Evolutionary conservation across 2,888 invertebrate species (phyloP), one percentile per base, ranked within the genome.

Genomic region (Bursaphelenchus okinawaensis): DNA sequence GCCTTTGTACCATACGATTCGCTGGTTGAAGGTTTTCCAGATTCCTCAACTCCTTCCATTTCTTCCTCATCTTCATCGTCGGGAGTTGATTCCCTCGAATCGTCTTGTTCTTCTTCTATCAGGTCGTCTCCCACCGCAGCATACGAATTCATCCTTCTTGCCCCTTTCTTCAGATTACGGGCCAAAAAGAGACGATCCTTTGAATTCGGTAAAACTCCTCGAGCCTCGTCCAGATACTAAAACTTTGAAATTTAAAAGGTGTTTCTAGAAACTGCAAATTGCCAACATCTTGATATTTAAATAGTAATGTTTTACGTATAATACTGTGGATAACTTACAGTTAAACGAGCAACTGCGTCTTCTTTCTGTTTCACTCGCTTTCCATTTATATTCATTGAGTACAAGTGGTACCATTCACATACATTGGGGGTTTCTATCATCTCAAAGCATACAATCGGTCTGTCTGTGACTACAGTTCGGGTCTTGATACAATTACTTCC

Each of bases 11-110:
- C 40, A 40, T 40, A n/a, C n/a, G 40, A 40, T 40, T 40, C 40
- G n/a, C n/a, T 12, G 16, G 16, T n/a, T 16, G 40, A 40, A 40
- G 16, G 12, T 20, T 40, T 26, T 9, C 28, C 29, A 19, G 19
- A n/a, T 20, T 20, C 22, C n/a, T 27, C 26, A 9, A 40, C 24
- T 12, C 51, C 51, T 24, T 59, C 60, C 20, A 20, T 22, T 19
- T 59, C 60, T 9, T 52, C 52, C 20, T 4, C 52, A 27, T 59
- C 60, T 8, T 59, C 60, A 20, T 59, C 60, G n/a, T 20, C 19
- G 8, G 60, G 60, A 20, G 60, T 59, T 29, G 60, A 31, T 24
- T 59, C 60, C 8, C 60, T 26, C n/a, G 60, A 59, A 16, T 59
- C 60, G 31, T 40, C 56, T n/a, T 54, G 51, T 20, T 59, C 51